These are phyloP conservation scores for Astreopora myriophthalma DNA, from an alignment of 64 coral and sea anemone genomes.

Conservation along the genomic window DNA sequence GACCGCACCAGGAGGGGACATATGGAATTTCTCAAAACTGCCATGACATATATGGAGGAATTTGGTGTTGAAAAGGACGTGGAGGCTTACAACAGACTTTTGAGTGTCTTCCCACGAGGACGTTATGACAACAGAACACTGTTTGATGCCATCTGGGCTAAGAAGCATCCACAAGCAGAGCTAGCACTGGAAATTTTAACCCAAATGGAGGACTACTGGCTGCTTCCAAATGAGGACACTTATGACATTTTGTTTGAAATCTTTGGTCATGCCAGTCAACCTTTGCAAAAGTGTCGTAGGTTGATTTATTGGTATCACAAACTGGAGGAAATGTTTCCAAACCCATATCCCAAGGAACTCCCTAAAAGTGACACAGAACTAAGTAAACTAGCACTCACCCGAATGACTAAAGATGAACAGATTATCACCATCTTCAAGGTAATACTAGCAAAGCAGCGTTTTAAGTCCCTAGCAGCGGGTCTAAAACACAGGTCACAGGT, in stretches of 20 bases:
- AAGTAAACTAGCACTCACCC: conserved; percentile 70
- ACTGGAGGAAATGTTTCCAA: conserved; percentile 95
- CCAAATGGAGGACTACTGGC: conserved; percentile 93
- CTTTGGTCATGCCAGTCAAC: conserved; percentile 94
- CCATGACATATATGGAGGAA: conserved; percentile 76
- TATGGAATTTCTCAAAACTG: conserved; percentile 85
- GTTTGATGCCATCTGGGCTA: conserved; percentile 99
- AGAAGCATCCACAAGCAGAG: conserved; percentile 85
- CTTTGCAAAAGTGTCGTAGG: conserved; percentile 84
- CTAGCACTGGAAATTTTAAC: conserved; percentile 91
- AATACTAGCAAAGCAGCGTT: background rate
- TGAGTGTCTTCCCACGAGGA: conserved; percentile 90
- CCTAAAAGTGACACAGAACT: conserved; percentile 82
- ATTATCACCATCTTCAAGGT: conserved; percentile 73
- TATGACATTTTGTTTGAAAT: conserved; percentile 94
- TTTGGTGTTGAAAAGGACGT: conserved; percentile 87
- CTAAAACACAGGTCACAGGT: no score
- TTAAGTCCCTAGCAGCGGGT: background rate
- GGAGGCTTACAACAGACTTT: conserved; percentile 79
- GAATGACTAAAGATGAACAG: conserved; percentile 83
- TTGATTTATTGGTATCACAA: conserved; percentile 96
- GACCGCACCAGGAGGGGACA: conserved; percentile 73
- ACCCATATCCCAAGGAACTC: conserved; percentile 78
- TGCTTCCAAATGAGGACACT: conserved; percentile 80
- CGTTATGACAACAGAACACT: conserved; percentile 90